Evolutionary conservation across 2,113 vertebrate species (phyloP).

Genomic region (Cryptomyrus ogoouensis): DNA sequence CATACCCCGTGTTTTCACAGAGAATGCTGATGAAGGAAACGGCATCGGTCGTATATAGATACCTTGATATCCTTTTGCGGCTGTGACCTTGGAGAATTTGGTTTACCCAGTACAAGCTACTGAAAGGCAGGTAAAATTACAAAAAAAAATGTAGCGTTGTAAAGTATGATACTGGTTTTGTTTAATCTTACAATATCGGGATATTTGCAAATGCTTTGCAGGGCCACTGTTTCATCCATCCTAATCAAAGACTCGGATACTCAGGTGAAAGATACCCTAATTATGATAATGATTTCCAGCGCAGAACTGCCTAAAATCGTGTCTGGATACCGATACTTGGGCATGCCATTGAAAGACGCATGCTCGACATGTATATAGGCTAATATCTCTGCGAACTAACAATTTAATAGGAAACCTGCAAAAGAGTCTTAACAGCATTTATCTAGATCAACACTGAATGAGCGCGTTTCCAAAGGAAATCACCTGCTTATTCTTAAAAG

Average conservation of each 20-base stretch:
- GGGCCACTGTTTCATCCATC: not conserved
- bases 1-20: not conserved
- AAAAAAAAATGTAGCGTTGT: not conserved
- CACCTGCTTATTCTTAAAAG: not conserved
- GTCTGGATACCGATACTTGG: not conserved
- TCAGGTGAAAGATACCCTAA: not conserved
- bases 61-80: not conserved
- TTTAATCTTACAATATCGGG: not conserved
- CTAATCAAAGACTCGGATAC: not conserved
- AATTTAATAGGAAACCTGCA: not conserved
- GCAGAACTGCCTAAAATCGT: not conserved
- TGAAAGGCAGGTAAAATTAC: not conserved
- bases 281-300: not conserved
- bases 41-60: not conserved
- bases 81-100: slow-evolving; percentile 11
- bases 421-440: not conserved
- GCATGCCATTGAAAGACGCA: not conserved
- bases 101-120: not conserved
- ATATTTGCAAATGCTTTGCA: not conserved
- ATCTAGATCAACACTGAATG: not conserved
- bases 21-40: not conserved
- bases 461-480: not conserved
- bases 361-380: not conserved
- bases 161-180: not conserved
- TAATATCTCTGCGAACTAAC: not conserved